phyloP scores from a whole-genome alignment of 2,113 vertebrate genomes.

The Copsychus sechellarum region DNA sequence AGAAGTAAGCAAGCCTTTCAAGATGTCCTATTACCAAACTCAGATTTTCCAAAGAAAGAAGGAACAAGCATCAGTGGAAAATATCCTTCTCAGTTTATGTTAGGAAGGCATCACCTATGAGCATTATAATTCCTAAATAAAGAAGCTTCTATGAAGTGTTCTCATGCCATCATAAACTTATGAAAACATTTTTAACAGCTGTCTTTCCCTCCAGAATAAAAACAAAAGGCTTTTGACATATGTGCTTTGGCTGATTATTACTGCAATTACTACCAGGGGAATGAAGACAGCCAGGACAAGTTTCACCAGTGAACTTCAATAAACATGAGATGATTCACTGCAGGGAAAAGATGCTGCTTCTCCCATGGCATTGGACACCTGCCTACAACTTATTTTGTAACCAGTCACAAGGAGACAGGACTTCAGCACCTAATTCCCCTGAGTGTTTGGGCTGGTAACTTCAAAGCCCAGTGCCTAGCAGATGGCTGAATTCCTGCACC shows the following conservation, averaged over 20 bases:
- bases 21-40: not conserved
- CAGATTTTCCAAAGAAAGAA: not conserved
- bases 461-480: not conserved
- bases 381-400: not conserved
- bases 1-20: not conserved
- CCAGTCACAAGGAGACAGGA: not conserved
- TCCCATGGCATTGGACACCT: not conserved
- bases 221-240: not conserved
- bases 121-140: not conserved
- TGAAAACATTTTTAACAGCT: not conserved
- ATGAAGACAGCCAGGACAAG: not conserved
- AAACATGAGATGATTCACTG: not conserved
- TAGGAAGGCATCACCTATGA: not conserved
- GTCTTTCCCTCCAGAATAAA: not conserved
- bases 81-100: not conserved
- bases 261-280: not conserved
- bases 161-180: not conserved
- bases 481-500: not conserved
- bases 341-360: not conserved
- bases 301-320: not conserved
- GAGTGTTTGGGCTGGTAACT: not conserved
- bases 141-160: not conserved
- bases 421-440: not conserved
- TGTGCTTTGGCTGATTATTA: not conserved
- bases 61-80: not conserved